Evolutionary conservation across 2,797 vertebrate species (phyloP).

Genomic region (Numenius phaeopus): DNA sequence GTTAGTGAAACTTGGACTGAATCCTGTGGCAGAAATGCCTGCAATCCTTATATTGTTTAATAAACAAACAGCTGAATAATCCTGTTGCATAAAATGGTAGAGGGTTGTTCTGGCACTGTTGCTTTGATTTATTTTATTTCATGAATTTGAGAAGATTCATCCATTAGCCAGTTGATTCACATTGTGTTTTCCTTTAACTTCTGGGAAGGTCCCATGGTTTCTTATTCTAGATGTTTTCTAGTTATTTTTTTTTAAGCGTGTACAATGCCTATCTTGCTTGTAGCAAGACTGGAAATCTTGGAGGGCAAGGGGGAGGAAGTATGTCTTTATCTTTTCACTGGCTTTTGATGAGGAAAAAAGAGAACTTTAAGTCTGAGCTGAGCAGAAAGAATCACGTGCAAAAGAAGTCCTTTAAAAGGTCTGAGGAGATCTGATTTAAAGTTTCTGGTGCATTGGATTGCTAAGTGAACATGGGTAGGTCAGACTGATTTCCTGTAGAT

Average conservation of each 20-base stretch:
- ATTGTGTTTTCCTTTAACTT: background rate
- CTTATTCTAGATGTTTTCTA: background rate
- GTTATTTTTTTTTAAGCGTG: background rate
- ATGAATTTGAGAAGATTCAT: background rate
- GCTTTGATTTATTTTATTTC: slow-evolving; percentile 11
- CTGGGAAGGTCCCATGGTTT: background rate
- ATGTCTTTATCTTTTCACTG: background rate
- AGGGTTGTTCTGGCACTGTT: slow-evolving; percentile 20
- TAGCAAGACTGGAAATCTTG: background rate
- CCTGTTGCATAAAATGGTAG: background rate
- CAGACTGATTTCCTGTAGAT: background rate
- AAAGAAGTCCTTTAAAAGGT: background rate
- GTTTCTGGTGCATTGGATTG: background rate
- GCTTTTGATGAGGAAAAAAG: background rate
- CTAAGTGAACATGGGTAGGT: background rate
- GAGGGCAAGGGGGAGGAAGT: background rate
- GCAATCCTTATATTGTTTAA: slow-evolving; percentile 46
- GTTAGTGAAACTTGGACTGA: slow-evolving; percentile 47
- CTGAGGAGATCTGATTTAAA: background rate
- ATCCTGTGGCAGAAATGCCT: slow-evolving; percentile 30
- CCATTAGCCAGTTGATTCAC: background rate
- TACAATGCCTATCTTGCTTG: background rate
- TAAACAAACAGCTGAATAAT: slow-evolving; percentile 60
- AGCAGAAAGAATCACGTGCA: background rate
- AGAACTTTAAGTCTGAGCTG: background rate